phyloP scores from a whole-genome alignment of 2,113 vertebrate genomes.

The Boleophthalmus pectinirostris region DNA sequence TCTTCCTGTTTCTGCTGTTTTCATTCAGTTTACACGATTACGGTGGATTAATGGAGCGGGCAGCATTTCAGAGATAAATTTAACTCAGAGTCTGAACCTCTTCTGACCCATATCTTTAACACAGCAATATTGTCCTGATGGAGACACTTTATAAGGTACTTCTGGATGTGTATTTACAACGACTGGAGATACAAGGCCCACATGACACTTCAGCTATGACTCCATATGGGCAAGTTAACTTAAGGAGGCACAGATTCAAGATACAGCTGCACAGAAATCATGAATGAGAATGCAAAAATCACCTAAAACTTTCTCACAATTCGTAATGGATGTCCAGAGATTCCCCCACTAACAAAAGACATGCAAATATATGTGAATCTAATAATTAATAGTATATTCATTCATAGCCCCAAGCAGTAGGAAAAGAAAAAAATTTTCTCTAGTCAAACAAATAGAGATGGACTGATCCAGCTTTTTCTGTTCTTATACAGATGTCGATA shows the following conservation, averaged over 20 bases:
- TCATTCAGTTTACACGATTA: conserved; percentile 70
- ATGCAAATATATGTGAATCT: not conserved
- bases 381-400: no score
- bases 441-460: no score
- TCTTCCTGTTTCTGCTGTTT: conserved; percentile 45
- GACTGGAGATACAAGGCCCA: conserved; percentile 1
- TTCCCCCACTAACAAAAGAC: no score
- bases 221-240: not conserved
- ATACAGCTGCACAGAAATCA: not conserved
- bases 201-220: conserved; percentile 9
- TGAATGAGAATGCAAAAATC: not conserved
- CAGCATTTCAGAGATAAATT: conserved; percentile 62
- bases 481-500: no score
- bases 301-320: not conserved
- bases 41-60: conserved; percentile 62
- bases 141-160: conserved; percentile 36
- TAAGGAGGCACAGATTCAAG: not conserved
- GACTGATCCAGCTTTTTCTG: no score
- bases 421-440: no score
- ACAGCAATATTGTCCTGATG: conserved; percentile 37
- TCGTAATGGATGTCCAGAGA: not conserved
- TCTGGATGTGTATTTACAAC: conserved; percentile 4
- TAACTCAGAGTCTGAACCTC: conserved; percentile 65
- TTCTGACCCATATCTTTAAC: conserved; percentile 64
- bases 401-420: no score